A percentile compares a stretch with the other conserved stretches of the same genome.
Evolutionary conservation across 2,797 vertebrate genomes (phyloP).

Genomic region (Melanotaenia boesemani): DNA sequence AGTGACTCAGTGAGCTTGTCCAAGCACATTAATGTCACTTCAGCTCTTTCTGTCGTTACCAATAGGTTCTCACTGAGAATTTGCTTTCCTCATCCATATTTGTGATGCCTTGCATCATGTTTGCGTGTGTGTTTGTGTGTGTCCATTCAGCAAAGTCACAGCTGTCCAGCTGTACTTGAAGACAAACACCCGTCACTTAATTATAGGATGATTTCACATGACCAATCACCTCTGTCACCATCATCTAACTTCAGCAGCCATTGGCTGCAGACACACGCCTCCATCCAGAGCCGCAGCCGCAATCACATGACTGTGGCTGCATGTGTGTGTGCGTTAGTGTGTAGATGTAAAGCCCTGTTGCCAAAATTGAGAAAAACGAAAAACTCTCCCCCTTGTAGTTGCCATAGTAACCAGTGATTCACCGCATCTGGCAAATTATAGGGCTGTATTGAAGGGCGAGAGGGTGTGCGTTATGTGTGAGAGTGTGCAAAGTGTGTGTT

Average conservation of each 20-base stretch:
- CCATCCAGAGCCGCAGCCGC: constrained; percentile 31
- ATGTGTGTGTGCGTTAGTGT: constrained; percentile 4
- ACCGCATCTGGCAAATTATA: constrained; percentile 83
- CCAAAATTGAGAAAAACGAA: constrained; percentile 73
- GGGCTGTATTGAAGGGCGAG: constrained; percentile 76
- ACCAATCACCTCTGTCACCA: constrained; percentile 30
- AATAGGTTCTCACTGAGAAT: constrained; percentile 25
- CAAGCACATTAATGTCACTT: constrained; percentile 60
- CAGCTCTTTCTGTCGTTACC: constrained; percentile 38
- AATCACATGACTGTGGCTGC: constrained; percentile 40
- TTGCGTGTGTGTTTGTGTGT: constrained; percentile 3
- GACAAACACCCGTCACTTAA: constrained; percentile 19
- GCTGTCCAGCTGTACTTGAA: constrained; percentile 27
- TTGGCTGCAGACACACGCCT: constrained; percentile 41
- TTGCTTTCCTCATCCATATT: constrained; percentile 42
- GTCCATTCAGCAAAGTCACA: constrained; percentile 20
- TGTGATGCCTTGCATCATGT: constrained; percentile 6
- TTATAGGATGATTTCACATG: constrained; percentile 21
- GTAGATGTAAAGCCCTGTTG: constrained; percentile 46
- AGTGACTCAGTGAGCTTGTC: constrained; percentile 60
- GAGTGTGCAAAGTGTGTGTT: constrained; percentile 35
- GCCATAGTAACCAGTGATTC: constrained; percentile 81
- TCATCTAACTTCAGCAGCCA: constrained; percentile 31
- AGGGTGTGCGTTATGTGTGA: constrained; percentile 38
- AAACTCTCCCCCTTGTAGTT: constrained; percentile 73